Conservation (phyloP, 2,797 vertebrate species). For the Pristis pectinata region DNA sequence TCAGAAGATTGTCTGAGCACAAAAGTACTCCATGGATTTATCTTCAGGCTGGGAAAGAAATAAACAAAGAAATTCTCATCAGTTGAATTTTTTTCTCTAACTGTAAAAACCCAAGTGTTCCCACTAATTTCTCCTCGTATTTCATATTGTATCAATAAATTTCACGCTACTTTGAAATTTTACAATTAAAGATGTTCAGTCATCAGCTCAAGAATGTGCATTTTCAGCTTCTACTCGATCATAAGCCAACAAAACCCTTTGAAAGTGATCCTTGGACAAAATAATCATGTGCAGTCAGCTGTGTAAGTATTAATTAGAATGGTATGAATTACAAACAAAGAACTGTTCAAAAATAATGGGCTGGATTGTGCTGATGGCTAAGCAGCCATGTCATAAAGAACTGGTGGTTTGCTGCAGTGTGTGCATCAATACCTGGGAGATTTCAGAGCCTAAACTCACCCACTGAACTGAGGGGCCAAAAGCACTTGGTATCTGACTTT, state of each 20-base stretch:
- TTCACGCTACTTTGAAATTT: neutral
- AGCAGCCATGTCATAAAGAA: no score
- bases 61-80: conserved; percentile 9
- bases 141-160: conserved; percentile 1
- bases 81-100: neutral
- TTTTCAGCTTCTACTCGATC: neutral
- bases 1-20: conserved; percentile 61
- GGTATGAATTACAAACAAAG: neutral
- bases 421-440: no score
- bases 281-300: neutral
- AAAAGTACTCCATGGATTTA: conserved; percentile 46
- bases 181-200: neutral
- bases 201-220: neutral
- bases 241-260: neutral
- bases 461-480: no score
- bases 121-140: neutral
- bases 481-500: no score
- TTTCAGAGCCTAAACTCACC: no score
- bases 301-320: neutral
- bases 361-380: no score
- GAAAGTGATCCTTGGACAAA: neutral
- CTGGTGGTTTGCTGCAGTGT: no score
- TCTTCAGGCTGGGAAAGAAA: conserved; percentile 48
- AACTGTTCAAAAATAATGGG: neutral
- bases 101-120: neutral